Percentiles rank a stretch among this genome's conserved stretches.
Conservation (phyloP, 2,113 vertebrate genomes). For the Bagarius yarrelli region DNA sequence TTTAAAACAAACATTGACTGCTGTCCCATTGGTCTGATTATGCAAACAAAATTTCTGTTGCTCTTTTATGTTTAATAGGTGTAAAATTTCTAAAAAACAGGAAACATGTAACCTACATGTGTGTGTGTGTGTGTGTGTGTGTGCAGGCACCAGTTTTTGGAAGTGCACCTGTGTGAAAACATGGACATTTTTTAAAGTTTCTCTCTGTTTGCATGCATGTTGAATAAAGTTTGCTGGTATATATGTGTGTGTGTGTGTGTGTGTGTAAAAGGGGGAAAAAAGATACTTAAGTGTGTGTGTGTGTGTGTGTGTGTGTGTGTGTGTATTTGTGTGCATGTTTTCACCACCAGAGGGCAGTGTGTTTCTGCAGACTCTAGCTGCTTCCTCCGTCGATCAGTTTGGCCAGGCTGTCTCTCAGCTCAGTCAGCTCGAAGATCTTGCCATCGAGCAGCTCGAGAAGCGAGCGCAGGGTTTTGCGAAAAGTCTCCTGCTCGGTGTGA, state of each 20-base stretch:
- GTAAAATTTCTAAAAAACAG: neutral
- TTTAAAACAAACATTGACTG: neutral
- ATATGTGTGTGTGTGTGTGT: constrained; percentile 27
- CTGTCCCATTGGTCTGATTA: constrained; percentile 5
- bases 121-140: constrained; percentile 19
- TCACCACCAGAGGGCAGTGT: constrained; percentile 44
- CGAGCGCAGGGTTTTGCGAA: constrained; percentile 88
- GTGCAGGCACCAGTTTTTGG: constrained; percentile 24
- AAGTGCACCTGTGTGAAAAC: constrained; percentile 19
- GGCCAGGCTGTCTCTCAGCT: constrained; percentile 89
- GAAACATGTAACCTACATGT: neutral
- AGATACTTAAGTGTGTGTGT: neutral
- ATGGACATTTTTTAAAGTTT: neutral
- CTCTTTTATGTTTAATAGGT: neutral
- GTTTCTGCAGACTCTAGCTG: constrained; percentile 61
- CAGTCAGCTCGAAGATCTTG: constrained; percentile 95
- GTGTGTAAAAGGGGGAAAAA: too few species aligned
- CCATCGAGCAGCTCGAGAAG: constrained; percentile 94
- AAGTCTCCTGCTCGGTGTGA: constrained; percentile 86
- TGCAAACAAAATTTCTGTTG: constrained; percentile 13
- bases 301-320: constrained; percentile 46
- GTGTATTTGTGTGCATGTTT: constrained; percentile 40
- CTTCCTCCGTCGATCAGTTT: constrained; percentile 82
- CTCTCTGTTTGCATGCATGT: constrained; percentile 11
- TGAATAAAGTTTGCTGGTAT: constrained; percentile 13